Evolutionary conservation across 2,888 invertebrate genomes (phyloP), one percentile per base, ranked within the genome.

Genomic region (Xestia rhomboidea): DNA sequence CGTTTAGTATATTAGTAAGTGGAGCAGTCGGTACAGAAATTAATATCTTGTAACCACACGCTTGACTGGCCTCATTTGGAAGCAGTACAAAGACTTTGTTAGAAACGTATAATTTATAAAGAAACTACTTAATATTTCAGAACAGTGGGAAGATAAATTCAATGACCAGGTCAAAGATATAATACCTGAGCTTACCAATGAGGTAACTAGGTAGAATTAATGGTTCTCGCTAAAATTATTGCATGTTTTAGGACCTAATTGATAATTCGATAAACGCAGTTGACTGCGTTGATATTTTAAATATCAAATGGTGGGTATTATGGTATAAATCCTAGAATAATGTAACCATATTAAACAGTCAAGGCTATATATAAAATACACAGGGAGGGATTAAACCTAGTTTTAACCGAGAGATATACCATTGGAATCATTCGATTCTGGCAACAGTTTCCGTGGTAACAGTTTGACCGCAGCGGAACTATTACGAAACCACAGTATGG

Each of bases 1-100:
- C 38, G 63, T 51, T 70, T 71, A 68, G 54, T 68, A 24, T 63
- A 60, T 60, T 71, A 46, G 67, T 70, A 74, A 77, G 75, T 77
- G 44, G 70, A 68, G 30, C 80, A 76, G 68, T 73, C 67, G 67
- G 77, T 71, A 66, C 54, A 77, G 82, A 75, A 81, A 84, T 87
- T 76, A 84, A 84, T 84, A 84, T 75, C 34, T 62, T 73, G 67
- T 76, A 79, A 86, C 79, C 82, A 79, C 79, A 82, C 71, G 72
- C 73, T 73, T 72, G 76, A 71, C 81, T 84, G 77, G 27, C 85
- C 82, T 68, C 71, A 75, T 82, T 80, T 78, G n/a, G 41, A 79
- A 66, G 44, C 63, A 34, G 30, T 62, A 72, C 68, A 71, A 74
- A 80, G 38, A 70, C 63, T 73, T 49, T 66, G 18, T 74, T 73